Conservation (phyloP, 2,113 vertebrate genomes). For the Egretta garzetta region DNA sequence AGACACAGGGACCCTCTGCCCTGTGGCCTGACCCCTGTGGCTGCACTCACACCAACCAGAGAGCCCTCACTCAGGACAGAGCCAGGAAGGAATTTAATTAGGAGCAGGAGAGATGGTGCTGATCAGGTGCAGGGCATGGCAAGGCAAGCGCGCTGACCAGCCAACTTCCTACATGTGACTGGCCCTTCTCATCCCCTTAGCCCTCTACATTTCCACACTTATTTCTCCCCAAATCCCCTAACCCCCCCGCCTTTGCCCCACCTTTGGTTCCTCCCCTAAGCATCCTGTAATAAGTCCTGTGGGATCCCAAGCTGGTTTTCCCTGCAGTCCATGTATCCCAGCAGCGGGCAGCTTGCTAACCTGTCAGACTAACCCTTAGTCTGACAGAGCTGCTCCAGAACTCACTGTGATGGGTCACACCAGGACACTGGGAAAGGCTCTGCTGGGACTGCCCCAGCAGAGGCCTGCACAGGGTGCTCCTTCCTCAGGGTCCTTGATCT, state of each 20-base stretch:
- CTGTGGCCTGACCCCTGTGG: not conserved
- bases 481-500: not conserved
- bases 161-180: accelerated
- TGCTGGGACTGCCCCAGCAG: not conserved
- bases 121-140: not conserved
- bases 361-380: too few species aligned
- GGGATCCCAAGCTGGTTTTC: not conserved
- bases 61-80: not conserved
- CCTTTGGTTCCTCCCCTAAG: not conserved
- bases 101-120: not conserved
- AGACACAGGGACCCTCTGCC: accelerated
- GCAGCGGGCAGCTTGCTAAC: not conserved
- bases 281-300: not conserved
- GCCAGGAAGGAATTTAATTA: not conserved
- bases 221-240: not conserved
- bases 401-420: not conserved
- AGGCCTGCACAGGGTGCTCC: not conserved
- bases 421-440: not conserved
- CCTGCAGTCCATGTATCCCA: not conserved
- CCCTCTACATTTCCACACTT: not conserved
- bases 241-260: not conserved
- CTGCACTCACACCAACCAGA: not conserved
- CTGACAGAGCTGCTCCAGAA: too few species aligned
- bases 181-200: not conserved
- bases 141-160: not conserved